Conservation (phyloP, 2,888 invertebrate genomes). For the Gastracanthus pulcherrimus region DNA sequence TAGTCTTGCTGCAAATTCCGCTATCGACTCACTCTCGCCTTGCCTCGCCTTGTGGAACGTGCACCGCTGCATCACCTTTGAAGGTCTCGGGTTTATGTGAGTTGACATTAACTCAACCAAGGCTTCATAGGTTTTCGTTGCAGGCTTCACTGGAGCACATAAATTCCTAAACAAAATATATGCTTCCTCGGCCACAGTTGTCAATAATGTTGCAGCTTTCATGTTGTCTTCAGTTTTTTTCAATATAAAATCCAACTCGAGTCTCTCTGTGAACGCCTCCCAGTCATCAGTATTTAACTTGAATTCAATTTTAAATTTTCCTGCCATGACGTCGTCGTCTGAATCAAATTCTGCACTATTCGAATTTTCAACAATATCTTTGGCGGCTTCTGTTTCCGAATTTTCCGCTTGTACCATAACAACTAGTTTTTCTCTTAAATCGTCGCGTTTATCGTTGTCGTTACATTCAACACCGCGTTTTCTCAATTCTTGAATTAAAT, state of each 20-base stretch:
- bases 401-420: too few relatives aligned
- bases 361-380: too few relatives aligned
- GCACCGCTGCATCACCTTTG: constrained; percentile 55
- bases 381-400: too few relatives aligned
- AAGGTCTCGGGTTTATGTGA: constrained; percentile 56
- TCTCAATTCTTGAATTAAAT: not conserved
- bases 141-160: too few relatives aligned
- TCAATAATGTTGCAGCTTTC: constrained; percentile 47
- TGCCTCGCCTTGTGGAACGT: constrained; percentile 38
- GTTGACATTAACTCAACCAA: constrained; percentile 53
- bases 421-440: not conserved
- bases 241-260: too few relatives aligned
- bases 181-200: too few relatives aligned
- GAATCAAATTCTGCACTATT: too few relatives aligned
- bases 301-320: too few relatives aligned
- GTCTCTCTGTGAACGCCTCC: constrained; percentile 55
- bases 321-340: not conserved
- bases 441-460: not conserved
- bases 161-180: too few relatives aligned
- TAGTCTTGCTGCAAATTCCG: constrained; percentile 67
- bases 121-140: constrained; percentile 49
- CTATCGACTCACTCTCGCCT: constrained; percentile 3
- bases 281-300: constrained; percentile 44
- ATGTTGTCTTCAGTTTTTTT: constrained; percentile 42
- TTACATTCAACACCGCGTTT: not conserved